These are phyloP conservation scores for Machaerirhynchus nigripectus DNA, from an alignment of 2,113 vertebrate genomes.

Conservation along the genomic window DNA sequence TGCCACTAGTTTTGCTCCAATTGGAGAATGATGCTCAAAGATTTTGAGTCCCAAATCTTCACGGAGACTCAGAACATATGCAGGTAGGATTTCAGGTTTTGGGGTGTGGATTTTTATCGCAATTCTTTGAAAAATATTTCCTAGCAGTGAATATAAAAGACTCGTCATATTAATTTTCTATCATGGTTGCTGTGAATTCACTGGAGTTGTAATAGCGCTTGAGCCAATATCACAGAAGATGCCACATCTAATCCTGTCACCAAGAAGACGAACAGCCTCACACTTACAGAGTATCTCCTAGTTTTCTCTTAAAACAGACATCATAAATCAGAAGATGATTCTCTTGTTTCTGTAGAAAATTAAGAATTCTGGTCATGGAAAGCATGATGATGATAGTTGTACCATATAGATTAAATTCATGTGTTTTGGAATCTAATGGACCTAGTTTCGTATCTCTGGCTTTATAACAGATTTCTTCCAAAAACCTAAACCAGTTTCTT, in stretches of 20 bases:
- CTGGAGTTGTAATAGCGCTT: neutral
- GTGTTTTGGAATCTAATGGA: neutral
- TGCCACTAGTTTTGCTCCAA: neutral
- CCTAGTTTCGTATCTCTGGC: neutral
- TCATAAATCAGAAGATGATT: neutral
- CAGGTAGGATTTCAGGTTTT: neutral
- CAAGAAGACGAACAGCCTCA: neutral
- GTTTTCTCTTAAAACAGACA: neutral
- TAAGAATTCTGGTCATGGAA: neutral
- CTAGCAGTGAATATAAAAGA: neutral
- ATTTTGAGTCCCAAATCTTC: neutral
- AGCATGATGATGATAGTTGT: neutral
- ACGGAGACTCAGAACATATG: neutral
- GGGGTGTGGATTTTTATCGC: neutral
- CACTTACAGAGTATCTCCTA: neutral
- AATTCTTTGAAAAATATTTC: neutral
- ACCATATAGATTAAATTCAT: neutral
- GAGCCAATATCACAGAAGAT: neutral
- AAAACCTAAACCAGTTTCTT: neutral
- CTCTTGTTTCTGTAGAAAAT: neutral
- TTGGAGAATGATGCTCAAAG: neutral
- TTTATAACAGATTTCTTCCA: neutral
- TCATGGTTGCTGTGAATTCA: neutral
- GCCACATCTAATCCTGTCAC: neutral
- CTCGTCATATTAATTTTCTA: neutral